Base-by-base conservation (phyloP, 2,888 invertebrate species). In the Acleris emargana region DNA sequence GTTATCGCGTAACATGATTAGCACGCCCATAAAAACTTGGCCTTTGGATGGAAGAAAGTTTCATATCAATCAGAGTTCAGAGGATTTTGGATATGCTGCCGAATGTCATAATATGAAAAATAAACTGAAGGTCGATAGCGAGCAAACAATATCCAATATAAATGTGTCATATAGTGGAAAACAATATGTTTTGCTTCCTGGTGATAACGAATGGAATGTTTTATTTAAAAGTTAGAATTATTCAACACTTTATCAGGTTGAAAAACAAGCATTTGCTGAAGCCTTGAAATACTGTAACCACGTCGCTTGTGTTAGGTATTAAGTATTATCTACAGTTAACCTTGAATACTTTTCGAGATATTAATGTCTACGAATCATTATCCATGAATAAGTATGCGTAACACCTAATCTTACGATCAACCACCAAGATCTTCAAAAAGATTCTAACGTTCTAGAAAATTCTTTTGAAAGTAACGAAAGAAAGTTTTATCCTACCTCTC, bases 1-100 rank as follows among this genome's bases (percentile, higher is more conserved):
- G 54, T 59, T 64, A 64, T 64, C 64, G 55, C 54, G 54, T 64
- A 64, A 64, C 55, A 17, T 50, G 64, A 64, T 60, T 60, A 64
- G 52, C 43, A 43, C 4, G 22, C 1, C 54, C 64, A 64, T 16
- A 64, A 60, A 20, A 11, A 28, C 32, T 20, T 13, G 59, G 20
- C 17, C 49, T 50, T 16, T 28, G 6, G 13, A 3, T 1, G 13
- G 17, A 5, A 25, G 3, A 13, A 7, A 17, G 16, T 1, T 7
- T 4, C 2, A 0, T 20, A 7, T 7, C 5, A 4, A 25, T 42
- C 5, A 28, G 43, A 28, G 64, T 2, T 59, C 43, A 32, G 49
- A 9, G 2, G 2, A 32, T 53, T 43, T 9, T 22, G 59, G 64
- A 32, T 9, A 54, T 49, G 43, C 49, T 50, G 50, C 54, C 59